These are phyloP conservation scores for Porites cylindrica DNA, from an alignment of 92 coral and sea anemone species.

Conservation along the genomic window DNA sequence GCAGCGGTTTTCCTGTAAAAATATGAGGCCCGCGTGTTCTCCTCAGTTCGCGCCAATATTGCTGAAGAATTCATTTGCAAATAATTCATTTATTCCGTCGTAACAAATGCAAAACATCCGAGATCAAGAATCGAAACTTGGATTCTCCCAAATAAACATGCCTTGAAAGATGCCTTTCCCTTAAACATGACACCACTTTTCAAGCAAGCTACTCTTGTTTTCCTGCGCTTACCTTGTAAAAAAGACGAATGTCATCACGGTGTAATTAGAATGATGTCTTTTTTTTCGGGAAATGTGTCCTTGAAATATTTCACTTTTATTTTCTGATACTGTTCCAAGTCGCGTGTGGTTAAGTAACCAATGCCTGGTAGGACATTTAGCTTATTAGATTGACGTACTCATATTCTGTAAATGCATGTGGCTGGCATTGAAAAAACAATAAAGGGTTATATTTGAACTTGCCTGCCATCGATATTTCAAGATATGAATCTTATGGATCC, in stretches of 20 bases:
- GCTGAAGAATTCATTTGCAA: no score
- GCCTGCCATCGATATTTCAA: no score
- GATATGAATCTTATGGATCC: no score
- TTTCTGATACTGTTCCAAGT: not conserved
- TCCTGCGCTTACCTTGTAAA: not conserved
- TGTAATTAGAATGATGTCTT: not conserved
- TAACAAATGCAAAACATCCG: no score
- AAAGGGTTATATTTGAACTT: not conserved
- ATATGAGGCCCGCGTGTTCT: no score
- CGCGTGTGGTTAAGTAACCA: not conserved
- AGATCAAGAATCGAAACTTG: no score
- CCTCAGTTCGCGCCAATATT: no score
- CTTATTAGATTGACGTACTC: not conserved
- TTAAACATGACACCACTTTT: not conserved
- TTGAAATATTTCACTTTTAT: not conserved
- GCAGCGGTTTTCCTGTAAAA: no score
- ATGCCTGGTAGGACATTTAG: not conserved
- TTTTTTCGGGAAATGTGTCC: not conserved
- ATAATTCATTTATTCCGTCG: no score
- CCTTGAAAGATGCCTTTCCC: not conserved
- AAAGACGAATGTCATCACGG: not conserved
- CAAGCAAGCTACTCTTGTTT: not conserved
- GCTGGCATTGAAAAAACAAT: conserved; percentile 25
- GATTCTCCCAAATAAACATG: no score
- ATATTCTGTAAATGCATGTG: conserved; percentile 25